Percentiles rank a stretch among this genome's conserved stretches.
phyloP scores from a whole-genome alignment of 2,113 vertebrate genomes.

The Amazona guildingii region DNA sequence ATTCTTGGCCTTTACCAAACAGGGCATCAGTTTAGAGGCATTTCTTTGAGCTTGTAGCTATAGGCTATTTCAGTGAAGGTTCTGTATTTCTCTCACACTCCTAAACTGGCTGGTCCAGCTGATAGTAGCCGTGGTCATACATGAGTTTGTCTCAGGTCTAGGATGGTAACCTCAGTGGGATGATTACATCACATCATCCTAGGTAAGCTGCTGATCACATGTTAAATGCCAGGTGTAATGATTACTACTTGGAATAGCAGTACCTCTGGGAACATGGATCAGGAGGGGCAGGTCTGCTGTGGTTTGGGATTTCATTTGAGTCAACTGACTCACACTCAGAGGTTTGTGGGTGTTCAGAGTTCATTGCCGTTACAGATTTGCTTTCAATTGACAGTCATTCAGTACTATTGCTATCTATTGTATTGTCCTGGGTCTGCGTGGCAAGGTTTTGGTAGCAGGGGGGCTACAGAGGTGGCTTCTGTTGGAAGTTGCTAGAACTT shows the following conservation, averaged over 20 bases:
- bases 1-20: background rate
- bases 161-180: background rate
- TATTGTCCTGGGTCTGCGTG: background rate
- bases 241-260: background rate
- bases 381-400: constrained; percentile 17
- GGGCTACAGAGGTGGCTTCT: background rate
- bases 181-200: too few species aligned
- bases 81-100: background rate
- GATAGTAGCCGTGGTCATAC: background rate
- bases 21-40: background rate
- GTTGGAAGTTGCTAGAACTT: background rate
- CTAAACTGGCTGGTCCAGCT: background rate
- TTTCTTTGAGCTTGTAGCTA: background rate
- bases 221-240: background rate
- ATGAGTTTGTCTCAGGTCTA: background rate
- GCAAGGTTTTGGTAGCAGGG: background rate
- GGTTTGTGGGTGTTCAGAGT: background rate
- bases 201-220: background rate
- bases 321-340: background rate
- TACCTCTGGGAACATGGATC: background rate
- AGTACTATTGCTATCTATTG: background rate
- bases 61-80: background rate
- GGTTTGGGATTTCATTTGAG: background rate
- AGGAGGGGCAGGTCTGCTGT: background rate
- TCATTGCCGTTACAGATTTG: background rate